Percentiles rank a stretch among this genome's conserved stretches.
phyloP scores from a whole-genome alignment of 2,888 invertebrate genomes.

The Choreutis nemorana region DNA sequence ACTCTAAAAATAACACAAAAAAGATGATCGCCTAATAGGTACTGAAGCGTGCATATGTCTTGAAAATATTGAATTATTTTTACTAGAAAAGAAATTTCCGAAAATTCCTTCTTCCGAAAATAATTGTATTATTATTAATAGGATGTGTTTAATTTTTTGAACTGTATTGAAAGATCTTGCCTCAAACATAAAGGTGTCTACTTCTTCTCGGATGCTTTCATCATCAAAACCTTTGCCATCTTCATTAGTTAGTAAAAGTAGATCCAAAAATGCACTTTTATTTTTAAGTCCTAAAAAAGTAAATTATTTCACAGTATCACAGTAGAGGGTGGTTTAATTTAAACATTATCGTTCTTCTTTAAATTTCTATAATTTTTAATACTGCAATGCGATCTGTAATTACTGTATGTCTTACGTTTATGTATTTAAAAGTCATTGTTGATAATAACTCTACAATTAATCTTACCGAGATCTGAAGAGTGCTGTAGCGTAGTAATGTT shows the following conservation, averaged over 20 bases:
- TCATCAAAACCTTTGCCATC: slow-evolving; percentile 67
- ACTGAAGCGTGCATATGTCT: too few species aligned
- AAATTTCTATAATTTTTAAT: too few species aligned
- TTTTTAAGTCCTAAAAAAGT: slow-evolving; percentile 56
- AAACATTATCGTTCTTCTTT: too few species aligned
- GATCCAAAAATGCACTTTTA: slow-evolving; percentile 73
- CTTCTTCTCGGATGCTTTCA: slow-evolving; percentile 71
- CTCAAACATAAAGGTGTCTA: slow-evolving; percentile 79
- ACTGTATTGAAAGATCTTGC: slow-evolving; percentile 28
- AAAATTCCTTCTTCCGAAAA: too few species aligned
- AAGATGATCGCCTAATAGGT: too few species aligned
- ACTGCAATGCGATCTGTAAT: not conserved
- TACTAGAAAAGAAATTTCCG: too few species aligned
- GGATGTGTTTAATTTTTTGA: too few species aligned
- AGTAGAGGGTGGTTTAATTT: too few species aligned
- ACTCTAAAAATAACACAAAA: too few species aligned
- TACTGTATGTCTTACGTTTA: not conserved
- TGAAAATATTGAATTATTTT: too few species aligned
- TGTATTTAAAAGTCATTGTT: not conserved
- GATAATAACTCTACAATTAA: not conserved
- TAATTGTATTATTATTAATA: too few species aligned
- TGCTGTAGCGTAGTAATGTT: slow-evolving; percentile 22
- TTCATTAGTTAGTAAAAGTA: slow-evolving; percentile 67
- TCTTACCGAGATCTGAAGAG: slow-evolving; percentile 30
- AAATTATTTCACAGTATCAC: too few species aligned